Base-by-base conservation (phyloP, 1,140 invertebrate species). In the Heliothis subflexa region DNA sequence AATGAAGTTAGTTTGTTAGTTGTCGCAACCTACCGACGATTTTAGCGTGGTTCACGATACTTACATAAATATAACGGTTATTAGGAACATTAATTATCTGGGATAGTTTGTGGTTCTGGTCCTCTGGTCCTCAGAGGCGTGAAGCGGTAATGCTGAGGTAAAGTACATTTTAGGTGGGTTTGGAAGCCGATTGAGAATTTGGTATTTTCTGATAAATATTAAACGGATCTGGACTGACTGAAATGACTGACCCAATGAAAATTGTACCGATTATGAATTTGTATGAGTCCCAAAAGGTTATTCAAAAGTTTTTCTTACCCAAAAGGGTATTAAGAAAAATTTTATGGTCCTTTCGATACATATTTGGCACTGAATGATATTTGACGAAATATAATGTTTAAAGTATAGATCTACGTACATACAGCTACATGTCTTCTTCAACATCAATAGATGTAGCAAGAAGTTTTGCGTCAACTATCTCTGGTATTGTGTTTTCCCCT, bases 1-100 rank as follows among this genome's bases (percentile, higher is more conserved):
- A 91, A 91, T 90, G 86, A 91, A 92, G 86, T 92, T 91, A 88
- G 88, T 89, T 87, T 86, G 89, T 88, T 90, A 91, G 87, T 89
- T 88, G 85, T 88, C 81, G 83, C 73, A 75, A 77, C 64, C 77
- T 84, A 82, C 80, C 85, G 73, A 83, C 79, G 81, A 85, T 86
- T 90, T 86, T 80, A 84, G 75, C 76, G 78, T 79, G 76, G 78
- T 81, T 80, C 79, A 11, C 12, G 52, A 33, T 47, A 52, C 21
- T 59, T 16, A 50, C 28, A 45, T 59, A 72, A 55, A 33, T 72
- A 55, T 72, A 18, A 33, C 11, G n/a, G 33, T 64, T 64, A 45
- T 16, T 47, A 47, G 40, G 16, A 16, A 47, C 5, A 21, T 64
- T 64, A 40, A 64, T 33, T 62, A 62, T 62, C 0, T 62, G 25